Conservation (phyloP, 2,888 invertebrate species). For the Tanytarsus gracilentus region DNA sequence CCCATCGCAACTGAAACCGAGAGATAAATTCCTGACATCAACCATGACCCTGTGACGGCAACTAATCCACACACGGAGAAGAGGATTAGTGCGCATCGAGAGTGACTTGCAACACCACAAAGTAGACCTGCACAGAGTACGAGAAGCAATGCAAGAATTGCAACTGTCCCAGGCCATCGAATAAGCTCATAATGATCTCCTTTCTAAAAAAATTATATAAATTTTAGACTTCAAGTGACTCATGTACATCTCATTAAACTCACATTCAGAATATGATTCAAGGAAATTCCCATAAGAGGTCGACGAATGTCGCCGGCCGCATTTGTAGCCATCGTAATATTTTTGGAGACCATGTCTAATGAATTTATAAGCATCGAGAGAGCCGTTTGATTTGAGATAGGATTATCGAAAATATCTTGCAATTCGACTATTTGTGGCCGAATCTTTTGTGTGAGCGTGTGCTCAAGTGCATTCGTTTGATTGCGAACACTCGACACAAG, state of each 20-base stretch:
- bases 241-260: conserved; percentile 31
- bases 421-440: conserved; percentile 61
- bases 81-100: conserved; percentile 78
- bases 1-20: conserved; percentile 76
- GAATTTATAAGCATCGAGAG: conserved; percentile 61
- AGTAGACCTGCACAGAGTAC: conserved; percentile 81
- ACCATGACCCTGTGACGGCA: conserved; percentile 81
- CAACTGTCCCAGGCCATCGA: conserved; percentile 85
- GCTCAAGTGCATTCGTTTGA: conserved; percentile 70
- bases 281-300: conserved; percentile 60
- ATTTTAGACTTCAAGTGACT: conserved; percentile 21
- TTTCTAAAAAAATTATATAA: conserved; percentile 45
- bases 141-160: conserved; percentile 72
- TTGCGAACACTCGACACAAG: conserved; percentile 71
- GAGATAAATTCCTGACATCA: conserved; percentile 78
- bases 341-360: conserved; percentile 59
- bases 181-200: conserved; percentile 65
- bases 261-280: conserved; percentile 51
- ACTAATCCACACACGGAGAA: conserved; percentile 80
- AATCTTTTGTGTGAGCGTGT: conserved; percentile 60
- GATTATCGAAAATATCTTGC: conserved; percentile 67
- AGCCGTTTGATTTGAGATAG: conserved; percentile 68
- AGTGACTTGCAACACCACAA: conserved; percentile 81
- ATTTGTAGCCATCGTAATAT: conserved; percentile 64
- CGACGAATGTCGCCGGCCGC: conserved; percentile 67